Percentiles rank a stretch among this genome's conserved stretches.
phyloP scores from a whole-genome alignment of 2,888 invertebrate species.

The Eledone cirrhosa region DNA sequence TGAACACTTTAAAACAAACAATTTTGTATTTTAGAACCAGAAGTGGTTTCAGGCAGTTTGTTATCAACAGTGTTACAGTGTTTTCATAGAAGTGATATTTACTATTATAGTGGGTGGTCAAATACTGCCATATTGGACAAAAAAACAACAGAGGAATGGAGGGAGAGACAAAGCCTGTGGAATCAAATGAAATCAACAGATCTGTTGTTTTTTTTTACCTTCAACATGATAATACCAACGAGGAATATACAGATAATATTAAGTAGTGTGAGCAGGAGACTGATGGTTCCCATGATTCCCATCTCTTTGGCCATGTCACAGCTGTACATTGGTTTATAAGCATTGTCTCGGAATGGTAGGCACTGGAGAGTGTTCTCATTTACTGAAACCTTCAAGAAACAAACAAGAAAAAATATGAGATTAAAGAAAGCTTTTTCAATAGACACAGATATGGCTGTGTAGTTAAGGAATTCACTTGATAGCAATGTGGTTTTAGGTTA shows the following conservation, averaged over 20 bases:
- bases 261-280: slow-evolving; percentile 80
- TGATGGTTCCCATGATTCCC: slow-evolving; percentile 81
- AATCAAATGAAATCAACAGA: not conserved
- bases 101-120: too few relatives aligned
- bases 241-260: slow-evolving; percentile 86
- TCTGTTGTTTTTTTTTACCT: slow-evolving; percentile 70
- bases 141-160: not conserved
- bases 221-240: slow-evolving; percentile 81
- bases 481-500: too few relatives aligned
- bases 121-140: too few relatives aligned
- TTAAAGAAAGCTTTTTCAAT: too few relatives aligned
- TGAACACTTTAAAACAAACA: too few relatives aligned
- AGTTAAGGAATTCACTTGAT: too few relatives aligned
- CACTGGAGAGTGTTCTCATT: slow-evolving; percentile 31
- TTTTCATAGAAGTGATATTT: too few relatives aligned
- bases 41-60: too few relatives aligned
- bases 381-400: slow-evolving; percentile 7
- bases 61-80: too few relatives aligned
- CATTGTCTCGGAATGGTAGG: slow-evolving; percentile 45
- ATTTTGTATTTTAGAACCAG: too few relatives aligned
- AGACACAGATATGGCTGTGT: too few relatives aligned
- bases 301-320: slow-evolving; percentile 81
- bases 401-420: not conserved
- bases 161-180: not conserved
- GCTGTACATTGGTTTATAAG: slow-evolving; percentile 74